Evolutionary conservation across 30 jellyfish, hydroid and myxozoan genomes (phyloP).

Genomic region (Aurelia sp.): DNA sequence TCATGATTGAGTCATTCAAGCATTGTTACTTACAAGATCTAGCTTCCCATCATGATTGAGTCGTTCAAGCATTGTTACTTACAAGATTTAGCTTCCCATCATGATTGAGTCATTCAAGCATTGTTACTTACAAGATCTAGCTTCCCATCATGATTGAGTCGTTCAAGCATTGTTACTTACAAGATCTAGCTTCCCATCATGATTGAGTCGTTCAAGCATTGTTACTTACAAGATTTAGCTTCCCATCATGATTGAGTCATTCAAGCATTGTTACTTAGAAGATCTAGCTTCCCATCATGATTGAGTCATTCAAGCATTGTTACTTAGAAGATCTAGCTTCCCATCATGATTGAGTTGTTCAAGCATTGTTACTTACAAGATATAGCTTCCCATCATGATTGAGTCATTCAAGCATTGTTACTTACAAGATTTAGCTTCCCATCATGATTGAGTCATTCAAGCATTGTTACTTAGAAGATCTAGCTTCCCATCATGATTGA

Average conservation of each 20-base stretch:
- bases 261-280: no score
- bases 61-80: no score
- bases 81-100: slow-evolving; percentile 94
- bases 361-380: slow-evolving; percentile 81
- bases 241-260: slow-evolving; percentile 95
- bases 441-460: no score
- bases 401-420: no score
- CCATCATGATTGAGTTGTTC: slow-evolving; percentile 96
- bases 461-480: slow-evolving; percentile 80
- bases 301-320: no score
- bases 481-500: slow-evolving; percentile 91
- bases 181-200: slow-evolving; percentile 88
- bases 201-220: no score
- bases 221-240: slow-evolving; percentile 81
- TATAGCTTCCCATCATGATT: slow-evolving; percentile 91
- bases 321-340: slow-evolving; percentile 80
- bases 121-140: slow-evolving; percentile 83
- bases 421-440: slow-evolving; percentile 93
- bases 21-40: slow-evolving; percentile 79
- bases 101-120: no score
- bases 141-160: slow-evolving; percentile 92
- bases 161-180: no score
- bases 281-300: slow-evolving; percentile 88
- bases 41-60: slow-evolving; percentile 93
- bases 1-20: no score